These are phyloP conservation scores for Folsomia manolachei DNA, from an alignment of 2,888 invertebrate species.

Conservation along the genomic window DNA sequence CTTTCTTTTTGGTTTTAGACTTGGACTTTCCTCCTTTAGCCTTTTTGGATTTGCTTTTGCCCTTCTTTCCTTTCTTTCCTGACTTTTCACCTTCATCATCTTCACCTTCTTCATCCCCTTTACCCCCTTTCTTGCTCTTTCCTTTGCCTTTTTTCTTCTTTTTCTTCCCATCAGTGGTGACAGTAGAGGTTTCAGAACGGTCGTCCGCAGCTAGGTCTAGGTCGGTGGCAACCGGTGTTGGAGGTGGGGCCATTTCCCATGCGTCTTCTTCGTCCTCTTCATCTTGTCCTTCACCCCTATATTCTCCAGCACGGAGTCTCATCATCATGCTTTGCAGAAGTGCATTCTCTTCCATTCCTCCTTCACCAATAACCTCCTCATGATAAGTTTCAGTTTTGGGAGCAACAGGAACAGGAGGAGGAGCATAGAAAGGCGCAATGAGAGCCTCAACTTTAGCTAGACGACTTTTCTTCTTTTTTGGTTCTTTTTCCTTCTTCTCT, in stretches of 20 bases:
- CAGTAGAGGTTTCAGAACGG: too few species aligned
- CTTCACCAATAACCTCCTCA: not conserved
- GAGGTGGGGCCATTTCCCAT: not conserved
- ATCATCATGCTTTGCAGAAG: too few species aligned
- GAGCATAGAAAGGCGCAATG: not conserved
- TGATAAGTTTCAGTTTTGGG: not conserved
- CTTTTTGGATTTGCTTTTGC: not conserved
- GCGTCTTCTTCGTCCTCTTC: not conserved
- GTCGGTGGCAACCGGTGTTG: not conserved
- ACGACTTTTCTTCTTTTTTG: not conserved
- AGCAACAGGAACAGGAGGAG: not conserved
- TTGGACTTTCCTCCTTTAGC: too few species aligned
- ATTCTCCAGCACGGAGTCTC: not conserved
- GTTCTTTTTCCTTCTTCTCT: not conserved
- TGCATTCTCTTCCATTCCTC: not conserved
- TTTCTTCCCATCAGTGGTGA: too few species aligned
- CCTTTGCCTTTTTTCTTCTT: not conserved
- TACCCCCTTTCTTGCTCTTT: not conserved
- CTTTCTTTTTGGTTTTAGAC: not conserved
- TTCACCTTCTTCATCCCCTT: not conserved
- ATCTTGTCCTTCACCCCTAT: constrained; percentile 10
- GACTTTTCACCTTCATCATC: not conserved
- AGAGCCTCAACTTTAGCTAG: too few species aligned
- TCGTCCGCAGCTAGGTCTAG: too few species aligned
- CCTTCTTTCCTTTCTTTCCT: not conserved